Percentiles rank a stretch among this genome's conserved stretches.
These are phyloP conservation scores for Typhlichthys subterraneus DNA, from an alignment of 2,797 vertebrate genomes.

Conservation along the genomic window DNA sequence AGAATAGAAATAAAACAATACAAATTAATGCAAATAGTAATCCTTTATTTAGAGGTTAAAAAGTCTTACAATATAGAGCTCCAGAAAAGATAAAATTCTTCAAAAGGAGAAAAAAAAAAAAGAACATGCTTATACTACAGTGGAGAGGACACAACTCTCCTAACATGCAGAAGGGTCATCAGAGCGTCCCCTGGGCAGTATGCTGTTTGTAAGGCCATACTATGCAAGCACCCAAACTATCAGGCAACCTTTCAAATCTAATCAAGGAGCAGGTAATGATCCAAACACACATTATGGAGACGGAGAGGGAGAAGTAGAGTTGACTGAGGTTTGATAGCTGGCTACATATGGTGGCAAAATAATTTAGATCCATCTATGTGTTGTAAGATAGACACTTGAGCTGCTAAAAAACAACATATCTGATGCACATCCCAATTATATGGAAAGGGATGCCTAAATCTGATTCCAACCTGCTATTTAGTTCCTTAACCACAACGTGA, in stretches of 20 bases:
- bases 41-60: constrained; percentile 88
- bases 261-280: constrained; percentile 45
- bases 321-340: constrained; percentile 51
- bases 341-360: constrained; percentile 58
- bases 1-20: constrained; percentile 8
- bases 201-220: constrained; percentile 48
- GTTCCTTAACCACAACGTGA: constrained; percentile 14
- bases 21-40: constrained; percentile 85
- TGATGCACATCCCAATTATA: constrained; percentile 17
- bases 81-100: constrained; percentile 89
- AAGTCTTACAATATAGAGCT: constrained; percentile 91
- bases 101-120: constrained; percentile 78
- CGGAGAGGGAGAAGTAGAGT: constrained; percentile 39
- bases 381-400: constrained; percentile 43
- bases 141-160: constrained; percentile 76
- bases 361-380: constrained; percentile 36
- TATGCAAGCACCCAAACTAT: constrained; percentile 46
- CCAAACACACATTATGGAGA: constrained; percentile 37
- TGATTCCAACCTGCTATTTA: constrained; percentile 33
- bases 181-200: constrained; percentile 79
- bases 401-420: neutral
- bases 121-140: constrained; percentile 84
- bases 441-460: constrained; percentile 58
- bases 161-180: constrained; percentile 77
- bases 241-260: constrained; percentile 40